These are phyloP conservation scores for Enteromius thamalakanensis DNA, from an alignment of 2,797 vertebrate species.

Conservation along the genomic window DNA sequence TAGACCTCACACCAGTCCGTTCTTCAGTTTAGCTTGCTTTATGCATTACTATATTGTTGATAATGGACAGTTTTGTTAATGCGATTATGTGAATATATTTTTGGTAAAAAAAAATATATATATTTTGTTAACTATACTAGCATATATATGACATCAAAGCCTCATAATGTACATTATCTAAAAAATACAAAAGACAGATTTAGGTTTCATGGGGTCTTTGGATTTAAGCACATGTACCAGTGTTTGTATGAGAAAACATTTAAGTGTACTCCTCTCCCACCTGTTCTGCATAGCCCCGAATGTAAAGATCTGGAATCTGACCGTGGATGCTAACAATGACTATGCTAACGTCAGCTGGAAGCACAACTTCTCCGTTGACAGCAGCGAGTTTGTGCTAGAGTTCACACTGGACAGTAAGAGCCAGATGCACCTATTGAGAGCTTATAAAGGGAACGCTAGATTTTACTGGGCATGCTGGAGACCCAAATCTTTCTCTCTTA, in stretches of 20 bases:
- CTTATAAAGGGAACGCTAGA: conserved; percentile 57
- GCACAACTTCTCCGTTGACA: conserved; percentile 92
- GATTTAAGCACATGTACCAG: neutral
- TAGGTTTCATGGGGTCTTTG: conserved; percentile 38
- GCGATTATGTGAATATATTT: neutral
- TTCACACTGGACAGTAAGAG: conserved; percentile 97
- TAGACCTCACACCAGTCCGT: neutral
- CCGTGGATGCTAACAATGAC: conserved; percentile 94
- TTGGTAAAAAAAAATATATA: neutral
- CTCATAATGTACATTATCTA: neutral
- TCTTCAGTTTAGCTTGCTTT: neutral
- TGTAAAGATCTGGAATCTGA: conserved; percentile 93
- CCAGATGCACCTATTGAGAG: conserved; percentile 56
- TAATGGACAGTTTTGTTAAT: neutral
- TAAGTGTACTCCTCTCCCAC: conserved; percentile 79
- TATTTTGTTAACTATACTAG: neutral
- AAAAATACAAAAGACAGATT: neutral
- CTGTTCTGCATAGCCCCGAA: conserved; percentile 79
- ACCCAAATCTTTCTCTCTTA: conserved; percentile 45
- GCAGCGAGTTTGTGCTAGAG: conserved; percentile 97
- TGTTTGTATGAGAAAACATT: conserved; percentile 29
- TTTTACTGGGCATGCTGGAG: conserved; percentile 47
- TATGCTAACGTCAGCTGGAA: conserved; percentile 98
- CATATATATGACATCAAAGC: neutral
- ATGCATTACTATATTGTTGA: neutral